Evolutionary conservation across 2,113 vertebrate genomes (phyloP), one percentile per base, ranked within the genome.

Genomic region (Tor tambroides): DNA sequence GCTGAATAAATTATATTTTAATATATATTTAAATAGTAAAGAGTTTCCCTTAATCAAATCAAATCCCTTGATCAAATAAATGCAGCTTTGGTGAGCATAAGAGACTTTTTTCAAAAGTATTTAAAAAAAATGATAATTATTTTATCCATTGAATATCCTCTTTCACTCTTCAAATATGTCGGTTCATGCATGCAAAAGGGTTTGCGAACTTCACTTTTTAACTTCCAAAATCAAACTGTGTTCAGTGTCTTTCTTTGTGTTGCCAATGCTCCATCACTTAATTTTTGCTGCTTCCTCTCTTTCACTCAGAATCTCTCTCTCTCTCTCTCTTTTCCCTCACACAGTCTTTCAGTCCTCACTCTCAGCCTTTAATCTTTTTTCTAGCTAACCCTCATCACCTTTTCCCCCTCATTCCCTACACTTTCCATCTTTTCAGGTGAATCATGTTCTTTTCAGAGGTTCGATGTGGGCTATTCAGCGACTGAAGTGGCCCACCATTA

Each of bases 361-460:
- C n/a, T n/a, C 69, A 81, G 49, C 38, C 80, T 84, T 69, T 67
- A 15, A n/a, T 41, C 77, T 28, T 54, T 72, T 54, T 71, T 32
- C 79, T 65, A 30, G 21, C n/a, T 21, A 35, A 9, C 72, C 21
- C 78, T 23, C 51, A 23, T 80, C 72, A 65, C 77, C 61, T 38
- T 43, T 88, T 46, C 77, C 72, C 23, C 32, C 43, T 32, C 41
- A n/a, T 17, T 69, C 69, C 54, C 76, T 28, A 59, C 5, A 74
- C 75, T 38, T 83, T 85, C 90, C 80, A 43, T 90, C 65, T 85
- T 69, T 91, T 43, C 38, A 46, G 59, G 51, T 75, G 69, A 87
- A 63, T 76, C 69, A 49, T 87, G 86, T 46, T 76, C 79, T 82
- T 79, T 87, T 83, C 59, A 87, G 80, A 49, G 80, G 54, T 74